phyloP scores from a whole-genome alignment of 1,140 invertebrate genomes.

The Octopus sinensis region DNA sequence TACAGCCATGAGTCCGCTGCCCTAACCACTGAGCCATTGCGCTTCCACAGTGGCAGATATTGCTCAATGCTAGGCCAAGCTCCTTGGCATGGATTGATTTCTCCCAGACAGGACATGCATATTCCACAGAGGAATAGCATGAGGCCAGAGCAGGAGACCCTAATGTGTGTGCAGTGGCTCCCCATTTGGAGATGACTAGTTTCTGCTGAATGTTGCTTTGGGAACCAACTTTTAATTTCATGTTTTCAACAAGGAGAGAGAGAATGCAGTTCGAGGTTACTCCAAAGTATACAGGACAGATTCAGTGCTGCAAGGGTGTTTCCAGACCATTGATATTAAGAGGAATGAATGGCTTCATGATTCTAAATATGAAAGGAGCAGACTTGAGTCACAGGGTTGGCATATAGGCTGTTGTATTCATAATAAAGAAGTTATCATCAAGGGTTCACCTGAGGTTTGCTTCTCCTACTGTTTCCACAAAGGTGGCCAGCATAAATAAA shows the following conservation, averaged over 20 bases:
- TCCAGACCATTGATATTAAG: neutral
- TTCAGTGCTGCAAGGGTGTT: neutral
- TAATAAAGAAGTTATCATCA: no score
- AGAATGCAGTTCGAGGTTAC: neutral
- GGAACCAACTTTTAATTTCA: neutral
- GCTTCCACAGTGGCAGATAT: neutral
- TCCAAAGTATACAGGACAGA: neutral
- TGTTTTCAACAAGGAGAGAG: neutral
- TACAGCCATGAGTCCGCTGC: no score
- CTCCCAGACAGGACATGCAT: neutral
- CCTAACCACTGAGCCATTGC: neutral
- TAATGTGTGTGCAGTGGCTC: neutral
- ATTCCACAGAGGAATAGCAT: neutral
- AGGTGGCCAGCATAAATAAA: neutral
- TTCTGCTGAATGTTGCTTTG: no score
- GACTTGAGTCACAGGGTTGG: neutral
- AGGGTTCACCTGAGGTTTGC: neutral
- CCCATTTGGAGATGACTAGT: neutral
- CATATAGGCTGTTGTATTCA: neutral
- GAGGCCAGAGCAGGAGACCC: neutral
- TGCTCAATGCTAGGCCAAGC: neutral
- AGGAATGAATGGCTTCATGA: neutral
- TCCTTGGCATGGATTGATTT: neutral
- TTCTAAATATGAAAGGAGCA: neutral
- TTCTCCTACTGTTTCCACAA: neutral